Base-by-base conservation (phyloP, 2,797 vertebrate species). In the Tokudaia muenninki region DNA sequence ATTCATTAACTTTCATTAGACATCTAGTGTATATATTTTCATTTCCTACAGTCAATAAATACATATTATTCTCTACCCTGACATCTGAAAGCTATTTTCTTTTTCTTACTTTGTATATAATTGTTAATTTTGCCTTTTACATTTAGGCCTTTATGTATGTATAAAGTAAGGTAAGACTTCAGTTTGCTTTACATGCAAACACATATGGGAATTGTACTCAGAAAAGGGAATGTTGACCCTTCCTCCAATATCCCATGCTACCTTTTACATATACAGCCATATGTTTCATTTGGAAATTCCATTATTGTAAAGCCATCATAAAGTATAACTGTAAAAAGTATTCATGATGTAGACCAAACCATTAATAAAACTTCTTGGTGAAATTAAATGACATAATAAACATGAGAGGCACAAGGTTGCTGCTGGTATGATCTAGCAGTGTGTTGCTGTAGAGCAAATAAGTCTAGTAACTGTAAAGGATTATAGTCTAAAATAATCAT, bases 41-140 rank as follows among this genome's bases (percentile, higher is more conserved):
- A 59, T 87, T 88, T 55, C 26, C 61, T 91, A 13, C 55, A 88
- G 29, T 37, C 63, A 74, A 74, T 17, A 82, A 41, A 91, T 65
- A 29, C 12, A 63, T 44, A 83, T 59, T 47, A 65, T 79, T 79
- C n/a, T 34, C 11, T 86, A 47, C 24, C 44, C 50, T 93, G 50
- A 84, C 7, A 55, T 80, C 41, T 80, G 65, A 57, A 80, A 84
- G 17, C n/a, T 57, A 47, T 61, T 61, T 94, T 88, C 34, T 55
- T 79, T 16, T 59, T 86, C 52, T 91, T 96, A 75, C 19, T 26
- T 94, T 50, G 65, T 82, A 74, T 72, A 61, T 47, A 21, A 16
- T 75, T 82, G 34, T 57, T 91, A 93, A 88, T 41, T 94, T 82
- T 82, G 22, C 24, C 52, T 87, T 92, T 93, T 16, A 37, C 14